These are phyloP conservation scores for Hylaea fasciaria DNA, from an alignment of 2,888 invertebrate genomes.

Conservation along the genomic window DNA sequence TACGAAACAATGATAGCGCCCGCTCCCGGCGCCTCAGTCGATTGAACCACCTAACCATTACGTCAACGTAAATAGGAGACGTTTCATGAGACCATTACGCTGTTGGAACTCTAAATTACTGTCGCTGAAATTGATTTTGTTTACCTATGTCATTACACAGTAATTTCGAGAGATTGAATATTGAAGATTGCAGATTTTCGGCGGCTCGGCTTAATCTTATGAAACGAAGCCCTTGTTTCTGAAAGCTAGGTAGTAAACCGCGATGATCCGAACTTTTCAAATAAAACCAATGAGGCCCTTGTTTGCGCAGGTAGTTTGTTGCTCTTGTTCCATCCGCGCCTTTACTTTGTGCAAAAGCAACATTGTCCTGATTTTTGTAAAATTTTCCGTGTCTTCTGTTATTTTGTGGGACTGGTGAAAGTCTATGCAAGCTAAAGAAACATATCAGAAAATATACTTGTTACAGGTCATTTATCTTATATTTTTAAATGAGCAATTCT, in stretches of 20 bases:
- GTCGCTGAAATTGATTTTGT: slow-evolving; percentile 26
- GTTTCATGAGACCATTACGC: slow-evolving; percentile 33
- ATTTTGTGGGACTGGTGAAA: not conserved
- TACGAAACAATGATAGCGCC: slow-evolving; percentile 32
- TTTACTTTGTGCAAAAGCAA: slow-evolving; percentile 67
- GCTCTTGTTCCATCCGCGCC: slow-evolving; percentile 61
- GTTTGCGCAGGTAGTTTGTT: slow-evolving; percentile 70
- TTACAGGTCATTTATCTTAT: too few species aligned
- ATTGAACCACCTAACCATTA: slow-evolving; percentile 28
- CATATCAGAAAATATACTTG: too few species aligned
- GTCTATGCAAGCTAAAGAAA: too few species aligned
- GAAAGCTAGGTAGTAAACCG: slow-evolving; percentile 61
- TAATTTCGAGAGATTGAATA: slow-evolving; percentile 13
- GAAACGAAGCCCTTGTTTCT: slow-evolving; percentile 30
- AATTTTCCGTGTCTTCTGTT: slow-evolving; percentile 50
- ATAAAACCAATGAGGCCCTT: slow-evolving; percentile 75
- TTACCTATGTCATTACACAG: slow-evolving; percentile 18
- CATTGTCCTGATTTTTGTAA: slow-evolving; percentile 58
- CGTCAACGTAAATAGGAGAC: slow-evolving; percentile 27
- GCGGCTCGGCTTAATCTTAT: slow-evolving; percentile 14
- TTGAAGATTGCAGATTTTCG: slow-evolving; percentile 12
- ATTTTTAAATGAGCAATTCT: too few species aligned
- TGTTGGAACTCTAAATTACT: slow-evolving; percentile 28
- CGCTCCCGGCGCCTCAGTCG: slow-evolving; percentile 8
- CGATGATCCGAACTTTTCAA: slow-evolving; percentile 74